Conservation (phyloP, 2,888 invertebrate species). For the Exephanes ischioxanthus region DNA sequence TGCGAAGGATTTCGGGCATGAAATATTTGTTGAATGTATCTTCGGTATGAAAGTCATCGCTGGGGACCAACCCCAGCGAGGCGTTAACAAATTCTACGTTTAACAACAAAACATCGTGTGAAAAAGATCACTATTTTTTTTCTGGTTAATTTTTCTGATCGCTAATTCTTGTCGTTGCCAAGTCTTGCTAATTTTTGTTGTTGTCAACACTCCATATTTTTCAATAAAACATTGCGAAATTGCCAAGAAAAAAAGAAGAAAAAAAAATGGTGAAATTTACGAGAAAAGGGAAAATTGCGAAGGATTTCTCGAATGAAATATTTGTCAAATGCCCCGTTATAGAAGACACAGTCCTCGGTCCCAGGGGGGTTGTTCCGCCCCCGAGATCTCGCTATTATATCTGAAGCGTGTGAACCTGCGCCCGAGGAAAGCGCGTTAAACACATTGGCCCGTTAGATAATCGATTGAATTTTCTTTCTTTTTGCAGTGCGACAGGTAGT, state of each 20-base stretch:
- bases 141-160: too few relatives aligned
- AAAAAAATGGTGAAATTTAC: too few relatives aligned
- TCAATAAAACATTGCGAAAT: too few relatives aligned
- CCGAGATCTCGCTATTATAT: slow-evolving; percentile 45
- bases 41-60: neutral
- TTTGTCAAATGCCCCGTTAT: neutral
- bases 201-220: too few relatives aligned
- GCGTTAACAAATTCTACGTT: too few relatives aligned
- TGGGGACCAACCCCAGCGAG: too few relatives aligned
- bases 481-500: slow-evolving; percentile 63
- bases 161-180: too few relatives aligned
- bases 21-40: neutral
- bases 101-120: too few relatives aligned
- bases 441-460: slow-evolving; percentile 4
- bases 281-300: neutral
- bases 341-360: slow-evolving; percentile 26
- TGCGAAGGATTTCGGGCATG: neutral
- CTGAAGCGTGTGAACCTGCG: neutral
- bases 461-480: slow-evolving; percentile 44
- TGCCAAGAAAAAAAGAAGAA: too few relatives aligned
- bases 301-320: neutral
- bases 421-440: slow-evolving; percentile 52
- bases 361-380: slow-evolving; percentile 48
- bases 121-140: too few relatives aligned
- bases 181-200: too few relatives aligned